Percentiles rank a stretch among this genome's conserved stretches.
phyloP scores from a whole-genome alignment of 1,140 invertebrate species.

The Magallana ariakensis region DNA sequence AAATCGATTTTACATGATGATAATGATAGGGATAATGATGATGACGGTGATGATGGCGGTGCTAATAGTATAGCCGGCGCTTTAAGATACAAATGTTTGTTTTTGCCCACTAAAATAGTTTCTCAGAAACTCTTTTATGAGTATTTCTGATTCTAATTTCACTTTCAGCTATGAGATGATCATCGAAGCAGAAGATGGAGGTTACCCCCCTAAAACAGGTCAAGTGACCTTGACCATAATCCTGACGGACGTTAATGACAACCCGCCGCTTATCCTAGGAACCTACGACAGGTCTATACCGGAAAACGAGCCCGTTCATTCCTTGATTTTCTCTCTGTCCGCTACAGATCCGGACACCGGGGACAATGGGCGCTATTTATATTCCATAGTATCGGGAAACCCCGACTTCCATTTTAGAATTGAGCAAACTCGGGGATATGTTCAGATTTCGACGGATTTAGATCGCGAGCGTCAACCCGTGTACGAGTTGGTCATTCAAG shows the following conservation, averaged over 20 bases:
- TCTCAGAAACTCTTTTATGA: no score
- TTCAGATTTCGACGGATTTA: slow-evolving; percentile 88
- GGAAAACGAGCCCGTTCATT: slow-evolving; percentile 82
- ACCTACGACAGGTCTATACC: slow-evolving; percentile 63
- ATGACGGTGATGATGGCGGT: slow-evolving; percentile 83
- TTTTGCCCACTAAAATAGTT: no score
- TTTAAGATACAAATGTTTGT: no score
- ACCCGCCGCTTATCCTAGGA: slow-evolving; percentile 85
- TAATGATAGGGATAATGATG: slow-evolving; percentile 91
- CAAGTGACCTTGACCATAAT: slow-evolving; percentile 66
- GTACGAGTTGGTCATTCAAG: slow-evolving; percentile 56
- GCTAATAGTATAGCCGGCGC: no score
- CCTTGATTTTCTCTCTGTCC: slow-evolving; percentile 88
- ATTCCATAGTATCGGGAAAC: slow-evolving; percentile 54
- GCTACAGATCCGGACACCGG: slow-evolving; percentile 81
- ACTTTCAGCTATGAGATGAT: slow-evolving; percentile 86
- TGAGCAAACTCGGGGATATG: slow-evolving; percentile 90
- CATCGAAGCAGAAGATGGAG: slow-evolving; percentile 92
- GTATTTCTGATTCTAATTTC: neutral
- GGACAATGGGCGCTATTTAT: slow-evolving; percentile 63
- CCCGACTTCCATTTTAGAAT: slow-evolving; percentile 85
- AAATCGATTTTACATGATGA: slow-evolving; percentile 83
- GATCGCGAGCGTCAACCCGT: slow-evolving; percentile 82
- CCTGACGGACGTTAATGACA: slow-evolving; percentile 93
- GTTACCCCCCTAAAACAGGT: slow-evolving; percentile 86